Base-by-base conservation (phyloP, 1,140 invertebrate species). In the Drosophila burlai region DNA sequence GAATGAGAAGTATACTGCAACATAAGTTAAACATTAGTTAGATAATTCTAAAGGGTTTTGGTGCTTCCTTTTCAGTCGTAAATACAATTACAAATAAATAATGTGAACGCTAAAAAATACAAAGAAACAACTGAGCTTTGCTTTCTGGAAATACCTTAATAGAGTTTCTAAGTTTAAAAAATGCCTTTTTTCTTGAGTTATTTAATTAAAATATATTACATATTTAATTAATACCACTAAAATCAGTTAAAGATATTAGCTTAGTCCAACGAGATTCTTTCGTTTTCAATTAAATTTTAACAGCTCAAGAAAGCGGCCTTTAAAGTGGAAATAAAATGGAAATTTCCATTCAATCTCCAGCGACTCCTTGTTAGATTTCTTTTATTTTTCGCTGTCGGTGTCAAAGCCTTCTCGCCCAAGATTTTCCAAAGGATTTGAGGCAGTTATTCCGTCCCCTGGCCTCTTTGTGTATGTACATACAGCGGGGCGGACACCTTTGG, bases 401-500 rank as follows among this genome's bases (percentile, higher is more conserved):
- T 68, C 69, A 73, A 72, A 60, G 69, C 29, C 11, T 59, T 34
- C 62, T 52, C 16, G 50, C 36, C 43, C 65, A 34, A 40, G 64
- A 69, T 71, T 72, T 74, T 73, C 46, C 71, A 74, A 73, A 61
- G 67, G 71, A 74, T 74, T 74, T 74, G 55, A 74, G 45, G 55
- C 67, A 73, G 67, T 61, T 73, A 45, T 38, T 42, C 50, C 15
- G 15, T 45, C 43, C 7, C 8, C 40, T 26, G 26, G 26, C 67
- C 45, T 38, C 36, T 60, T 71, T 55, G 64, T 69, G n/a, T 71
- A 40, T 42, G 66, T 71, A 46, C 21, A 43, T 29, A 58, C 45
- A 36, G 21, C 31, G 47, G 69, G 50, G 38, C 36, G 57, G 40
- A 57, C 74, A 76, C 74, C 62, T 76, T 72, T 55, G 62, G 34